Evolutionary conservation across 2,888 invertebrate genomes (phyloP), one percentile per base, ranked within the genome.

Genomic region (Acleris cristana): DNA sequence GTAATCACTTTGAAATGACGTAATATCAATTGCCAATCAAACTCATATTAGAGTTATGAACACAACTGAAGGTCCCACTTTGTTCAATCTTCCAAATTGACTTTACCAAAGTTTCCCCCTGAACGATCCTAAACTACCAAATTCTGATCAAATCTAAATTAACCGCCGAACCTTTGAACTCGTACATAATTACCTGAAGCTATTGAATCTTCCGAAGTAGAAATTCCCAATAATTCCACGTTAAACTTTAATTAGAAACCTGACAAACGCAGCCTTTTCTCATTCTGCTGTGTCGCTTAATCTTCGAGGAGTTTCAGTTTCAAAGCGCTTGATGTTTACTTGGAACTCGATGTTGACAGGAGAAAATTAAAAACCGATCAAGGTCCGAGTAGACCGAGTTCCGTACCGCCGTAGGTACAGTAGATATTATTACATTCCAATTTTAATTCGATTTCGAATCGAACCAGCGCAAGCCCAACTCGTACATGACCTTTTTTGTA

Each of bases 161-260:
- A 56, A 66, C 66, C 56, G 18, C 66, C 61, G 26, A 66, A 51
- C 56, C 55, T 65, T 65, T 65, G 65, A 65, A 65, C 61, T 61
- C 26, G 56, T 49, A 55, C 65, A 49, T 65, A 60, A 65, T 65
- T 65, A 65, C 54, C 54, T n/a, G 48, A 34, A 56, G 55, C 55
- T 61, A 61, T 56, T 61, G 56, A 62, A 66, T 62, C 61, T 57
- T 45, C 55, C 21, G 8, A 65, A 62, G 61, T 45, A 18, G 52
- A 61, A 66, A 56, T 62, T 53, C 30, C 61, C 66, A 52, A 62
- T 66, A 61, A 61, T 66, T 66, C 34, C 3, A 49, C 61, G 52
- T 65, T 52, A 52, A 58, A 66, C 56, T 61, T 57, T 61, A 61
- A 61, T 66, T 66, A 57, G 45, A 66, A 66, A 62, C 6, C 66